Percentiles rank a stretch among this genome's conserved stretches.
These are phyloP conservation scores for Andrena flavipes DNA, from an alignment of 2,888 invertebrate genomes.

Conservation along the genomic window DNA sequence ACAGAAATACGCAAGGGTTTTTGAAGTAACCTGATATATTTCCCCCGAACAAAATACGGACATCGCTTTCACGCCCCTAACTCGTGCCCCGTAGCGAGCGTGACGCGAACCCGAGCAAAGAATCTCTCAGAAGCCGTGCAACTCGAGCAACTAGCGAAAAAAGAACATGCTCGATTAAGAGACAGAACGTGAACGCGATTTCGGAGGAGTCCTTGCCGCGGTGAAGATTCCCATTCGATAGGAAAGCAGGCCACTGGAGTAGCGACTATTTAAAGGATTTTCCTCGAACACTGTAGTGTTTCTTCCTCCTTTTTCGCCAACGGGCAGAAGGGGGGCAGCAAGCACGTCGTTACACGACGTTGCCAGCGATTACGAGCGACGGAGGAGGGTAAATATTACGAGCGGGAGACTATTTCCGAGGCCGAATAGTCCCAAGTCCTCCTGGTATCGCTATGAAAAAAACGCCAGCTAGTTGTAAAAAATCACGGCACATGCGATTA, in stretches of 20 bases:
- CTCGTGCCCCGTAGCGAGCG: neutral
- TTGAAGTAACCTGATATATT: too few relatives aligned
- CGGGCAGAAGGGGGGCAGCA: slow-evolving; percentile 21
- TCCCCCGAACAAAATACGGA: too few relatives aligned
- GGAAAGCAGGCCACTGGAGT: neutral
- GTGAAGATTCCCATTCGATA: slow-evolving; percentile 21
- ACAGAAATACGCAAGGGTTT: too few relatives aligned
- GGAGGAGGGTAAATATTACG: slow-evolving; percentile 31
- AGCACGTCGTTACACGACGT: slow-evolving; percentile 52
- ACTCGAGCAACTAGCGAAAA: neutral
- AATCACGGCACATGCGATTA: slow-evolving; percentile 50
- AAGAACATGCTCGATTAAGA: slow-evolving; percentile 31
- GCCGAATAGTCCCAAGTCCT: slow-evolving; percentile 35
- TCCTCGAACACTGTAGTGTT: slow-evolving; percentile 1
- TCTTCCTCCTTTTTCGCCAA: slow-evolving; percentile 9
- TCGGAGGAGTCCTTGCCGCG: neutral
- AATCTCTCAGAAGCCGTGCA: neutral
- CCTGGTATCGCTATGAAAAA: neutral
- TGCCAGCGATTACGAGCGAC: slow-evolving; percentile 51
- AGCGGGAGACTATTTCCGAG: slow-evolving; percentile 44
- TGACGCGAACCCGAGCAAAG: neutral
- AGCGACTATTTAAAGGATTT: slow-evolving; percentile 39
- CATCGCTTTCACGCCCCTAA: too few relatives aligned
- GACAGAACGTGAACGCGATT: neutral
- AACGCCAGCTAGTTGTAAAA: neutral